A percentile compares a stretch with the other conserved stretches of the same genome.
Conservation (phyloP, 2,888 invertebrate genomes). For the Syrphus vitripennis region DNA sequence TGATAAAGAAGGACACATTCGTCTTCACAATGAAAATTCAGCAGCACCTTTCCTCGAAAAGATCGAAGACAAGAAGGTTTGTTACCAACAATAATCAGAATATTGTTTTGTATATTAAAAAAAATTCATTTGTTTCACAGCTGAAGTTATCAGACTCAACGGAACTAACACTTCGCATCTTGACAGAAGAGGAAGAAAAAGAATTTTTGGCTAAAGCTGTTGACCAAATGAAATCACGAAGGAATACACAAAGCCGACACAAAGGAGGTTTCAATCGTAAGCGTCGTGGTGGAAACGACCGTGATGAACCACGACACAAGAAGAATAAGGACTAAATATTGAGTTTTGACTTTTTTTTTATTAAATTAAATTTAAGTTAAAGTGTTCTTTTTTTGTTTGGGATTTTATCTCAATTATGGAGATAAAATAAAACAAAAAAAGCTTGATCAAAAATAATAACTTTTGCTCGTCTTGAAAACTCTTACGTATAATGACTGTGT, state of each 20-base stretch:
- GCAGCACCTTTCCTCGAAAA: conserved; percentile 86
- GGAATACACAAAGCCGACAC: conserved; percentile 81
- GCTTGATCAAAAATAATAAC: background rate
- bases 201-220: conserved; percentile 85
- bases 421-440: background rate
- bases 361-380: background rate
- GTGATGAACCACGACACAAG: conserved; percentile 73
- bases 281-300: conserved; percentile 76
- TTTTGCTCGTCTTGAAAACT: conserved; percentile 16
- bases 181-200: conserved; percentile 89
- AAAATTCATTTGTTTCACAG: conserved; percentile 74
- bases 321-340: conserved; percentile 52
- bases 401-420: conserved; percentile 10
- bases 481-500: conserved; percentile 56
- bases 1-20: conserved; percentile 87
- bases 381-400: conserved; percentile 9
- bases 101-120: background rate
- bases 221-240: conserved; percentile 84
- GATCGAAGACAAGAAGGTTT: conserved; percentile 85
- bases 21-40: conserved; percentile 86
- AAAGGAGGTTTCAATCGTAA: conserved; percentile 76
- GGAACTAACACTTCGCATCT: conserved; percentile 82
- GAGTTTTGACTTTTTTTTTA: background rate
- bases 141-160: conserved; percentile 79
- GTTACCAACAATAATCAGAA: conserved; percentile 39